Conservation (phyloP, 2,113 vertebrate genomes). For the Oreochromis aureus region DNA sequence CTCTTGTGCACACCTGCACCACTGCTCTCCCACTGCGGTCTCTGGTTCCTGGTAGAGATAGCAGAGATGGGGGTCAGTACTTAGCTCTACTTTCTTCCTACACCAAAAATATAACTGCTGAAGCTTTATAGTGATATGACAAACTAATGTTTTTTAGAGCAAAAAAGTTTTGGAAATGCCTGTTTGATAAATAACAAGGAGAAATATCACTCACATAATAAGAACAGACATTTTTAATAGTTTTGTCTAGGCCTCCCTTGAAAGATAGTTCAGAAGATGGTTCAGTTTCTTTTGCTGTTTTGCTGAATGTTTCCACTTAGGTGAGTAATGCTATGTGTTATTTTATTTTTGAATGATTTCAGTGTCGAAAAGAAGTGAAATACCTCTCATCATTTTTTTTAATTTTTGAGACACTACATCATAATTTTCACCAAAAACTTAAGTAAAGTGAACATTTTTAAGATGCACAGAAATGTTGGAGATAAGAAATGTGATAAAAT, state of each 20-base stretch:
- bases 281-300: background rate
- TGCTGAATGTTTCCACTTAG: background rate
- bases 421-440: fast-evolving
- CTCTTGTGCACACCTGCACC: constrained; percentile 74
- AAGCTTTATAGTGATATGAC: background rate
- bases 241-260: background rate
- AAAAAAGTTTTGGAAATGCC: background rate
- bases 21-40: constrained; percentile 75
- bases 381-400: background rate
- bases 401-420: background rate
- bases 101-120: background rate
- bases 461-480: background rate
- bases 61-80: background rate
- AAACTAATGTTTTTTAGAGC: too few species aligned
- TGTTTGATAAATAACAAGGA: background rate
- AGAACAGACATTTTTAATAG: background rate
- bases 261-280: background rate
- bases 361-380: background rate
- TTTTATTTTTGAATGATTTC: background rate
- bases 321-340: background rate
- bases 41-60: constrained; percentile 69
- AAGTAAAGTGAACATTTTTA: background rate
- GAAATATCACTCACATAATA: background rate
- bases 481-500: background rate
- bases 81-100: background rate